Percentiles rank a stretch among this genome's conserved stretches.
Conservation (phyloP, 2,888 invertebrate species). For the Hedychridium roseum region DNA sequence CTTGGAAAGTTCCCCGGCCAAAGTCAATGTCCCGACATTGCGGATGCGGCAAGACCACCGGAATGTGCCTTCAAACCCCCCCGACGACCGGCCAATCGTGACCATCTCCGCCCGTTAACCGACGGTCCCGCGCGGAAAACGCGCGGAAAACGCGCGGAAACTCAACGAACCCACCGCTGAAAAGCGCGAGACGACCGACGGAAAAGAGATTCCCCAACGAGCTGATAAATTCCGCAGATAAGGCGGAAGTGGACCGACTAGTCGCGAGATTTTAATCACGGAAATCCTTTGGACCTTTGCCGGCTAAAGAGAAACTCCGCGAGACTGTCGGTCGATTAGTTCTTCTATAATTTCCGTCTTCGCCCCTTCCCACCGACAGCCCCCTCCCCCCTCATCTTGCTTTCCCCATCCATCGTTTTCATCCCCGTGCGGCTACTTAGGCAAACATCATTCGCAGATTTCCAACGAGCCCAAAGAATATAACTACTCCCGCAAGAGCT, state of each 20-base stretch:
- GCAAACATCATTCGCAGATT: slow-evolving; percentile 51
- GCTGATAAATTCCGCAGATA: slow-evolving; percentile 11
- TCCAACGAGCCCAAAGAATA: slow-evolving; percentile 39
- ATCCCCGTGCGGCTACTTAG: slow-evolving; percentile 34
- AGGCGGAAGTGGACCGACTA: slow-evolving; percentile 18
- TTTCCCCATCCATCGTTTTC: slow-evolving; percentile 6
- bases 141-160: slow-evolving; percentile 2
- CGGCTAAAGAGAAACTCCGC: slow-evolving; percentile 36
- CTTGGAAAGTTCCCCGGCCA: slow-evolving; percentile 17
- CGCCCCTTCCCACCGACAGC: slow-evolving; percentile 18
- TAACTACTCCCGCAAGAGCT: slow-evolving; percentile 33
- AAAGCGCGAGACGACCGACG: too few species aligned
- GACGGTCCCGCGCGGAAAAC: slow-evolving; percentile 1
- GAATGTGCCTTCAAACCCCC: slow-evolving; percentile 35
- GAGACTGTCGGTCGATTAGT: slow-evolving; percentile 15
- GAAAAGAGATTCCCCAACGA: too few species aligned
- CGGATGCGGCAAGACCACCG: slow-evolving; percentile 26
- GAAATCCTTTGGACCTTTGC: slow-evolving; percentile 38
- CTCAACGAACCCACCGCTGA: too few species aligned
- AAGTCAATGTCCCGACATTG: slow-evolving; percentile 39
- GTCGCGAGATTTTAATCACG: slow-evolving; percentile 42
- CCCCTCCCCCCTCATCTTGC: slow-evolving; percentile 7
- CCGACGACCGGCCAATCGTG: too few species aligned
- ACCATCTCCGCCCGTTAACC: too few species aligned
- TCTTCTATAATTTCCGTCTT: slow-evolving; percentile 14